phyloP scores from a whole-genome alignment of 2,888 invertebrate genomes.

The Parnassius orleans region DNA sequence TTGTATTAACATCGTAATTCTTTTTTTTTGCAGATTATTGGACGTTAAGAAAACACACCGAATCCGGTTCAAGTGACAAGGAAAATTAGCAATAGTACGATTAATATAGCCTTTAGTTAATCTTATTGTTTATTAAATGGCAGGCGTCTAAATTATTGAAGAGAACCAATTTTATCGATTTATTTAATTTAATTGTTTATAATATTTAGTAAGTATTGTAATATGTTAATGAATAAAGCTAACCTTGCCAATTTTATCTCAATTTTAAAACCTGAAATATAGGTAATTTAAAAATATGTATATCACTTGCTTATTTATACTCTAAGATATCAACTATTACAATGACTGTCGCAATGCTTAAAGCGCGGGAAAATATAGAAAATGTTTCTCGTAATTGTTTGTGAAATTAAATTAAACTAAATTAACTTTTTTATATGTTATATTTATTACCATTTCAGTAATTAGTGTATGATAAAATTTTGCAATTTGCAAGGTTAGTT shows the following conservation, averaged over 20 bases:
- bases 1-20: slow-evolving; percentile 24
- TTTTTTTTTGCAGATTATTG: slow-evolving; percentile 76
- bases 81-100: slow-evolving; percentile 55
- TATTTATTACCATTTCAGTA: too few relatives aligned
- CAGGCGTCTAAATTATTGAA: slow-evolving; percentile 40
- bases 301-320: too few relatives aligned
- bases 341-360: background rate
- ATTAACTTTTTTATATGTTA: too few relatives aligned
- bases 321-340: too few relatives aligned
- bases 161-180: slow-evolving; percentile 42
- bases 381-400: too few relatives aligned
- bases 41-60: slow-evolving; percentile 72
- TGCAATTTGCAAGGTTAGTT: background rate
- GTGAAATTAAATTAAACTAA: too few relatives aligned
- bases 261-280: background rate
- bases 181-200: slow-evolving; percentile 35
- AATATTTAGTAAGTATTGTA: slow-evolving; percentile 1
- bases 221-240: background rate
- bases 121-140: slow-evolving; percentile 33
- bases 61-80: slow-evolving; percentile 68
- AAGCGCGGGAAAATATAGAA: slow-evolving; percentile 6
- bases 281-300: too few relatives aligned
- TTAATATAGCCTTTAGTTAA: slow-evolving; percentile 35
- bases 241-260: background rate
- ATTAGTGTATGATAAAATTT: too few relatives aligned